Evolutionary conservation across 2,888 invertebrate genomes (phyloP).

Genomic region (Taphrorychus bicolor): DNA sequence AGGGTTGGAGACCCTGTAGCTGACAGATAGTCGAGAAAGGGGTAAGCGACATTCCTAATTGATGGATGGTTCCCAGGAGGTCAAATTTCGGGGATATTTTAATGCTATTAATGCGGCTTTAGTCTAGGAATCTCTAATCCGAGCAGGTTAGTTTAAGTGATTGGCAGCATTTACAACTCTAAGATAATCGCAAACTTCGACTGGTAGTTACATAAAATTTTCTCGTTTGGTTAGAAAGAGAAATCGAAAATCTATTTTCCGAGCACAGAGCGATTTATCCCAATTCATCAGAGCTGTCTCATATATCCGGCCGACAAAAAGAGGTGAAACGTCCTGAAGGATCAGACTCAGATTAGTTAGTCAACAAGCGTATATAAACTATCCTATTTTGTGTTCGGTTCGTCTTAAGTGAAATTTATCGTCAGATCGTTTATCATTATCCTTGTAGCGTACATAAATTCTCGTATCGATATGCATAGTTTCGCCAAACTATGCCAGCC

Average conservation of each 20-base stretch:
- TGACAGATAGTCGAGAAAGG: conserved; percentile 55
- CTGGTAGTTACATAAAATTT: neutral
- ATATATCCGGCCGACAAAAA: conserved; percentile 25
- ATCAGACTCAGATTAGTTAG: conserved; percentile 25
- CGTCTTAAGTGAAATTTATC: conserved; percentile 38
- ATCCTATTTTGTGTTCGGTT: conserved; percentile 25
- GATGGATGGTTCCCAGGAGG: conserved; percentile 54
- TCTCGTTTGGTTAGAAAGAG: neutral
- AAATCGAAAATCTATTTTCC: conserved; percentile 16
- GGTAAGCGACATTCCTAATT: conserved; percentile 53
- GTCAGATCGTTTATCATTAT: conserved; percentile 36
- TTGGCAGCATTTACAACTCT: no score
- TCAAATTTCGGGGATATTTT: neutral
- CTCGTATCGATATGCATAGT: conserved; percentile 23
- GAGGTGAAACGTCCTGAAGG: conserved; percentile 18
- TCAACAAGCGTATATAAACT: conserved; percentile 33
- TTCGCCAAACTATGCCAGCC: conserved; percentile 40
- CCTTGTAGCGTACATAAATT: conserved; percentile 23
- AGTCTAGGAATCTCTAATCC: neutral
- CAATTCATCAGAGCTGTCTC: conserved; percentile 24
- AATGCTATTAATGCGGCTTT: neutral
- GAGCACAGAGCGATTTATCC: conserved; percentile 7
- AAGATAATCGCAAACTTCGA: neutral
- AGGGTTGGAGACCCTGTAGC: conserved; percentile 46
- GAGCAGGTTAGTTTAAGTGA: neutral